These are phyloP conservation scores for Labeo catla DNA, from an alignment of 2,113 vertebrate genomes.

Conservation along the genomic window DNA sequence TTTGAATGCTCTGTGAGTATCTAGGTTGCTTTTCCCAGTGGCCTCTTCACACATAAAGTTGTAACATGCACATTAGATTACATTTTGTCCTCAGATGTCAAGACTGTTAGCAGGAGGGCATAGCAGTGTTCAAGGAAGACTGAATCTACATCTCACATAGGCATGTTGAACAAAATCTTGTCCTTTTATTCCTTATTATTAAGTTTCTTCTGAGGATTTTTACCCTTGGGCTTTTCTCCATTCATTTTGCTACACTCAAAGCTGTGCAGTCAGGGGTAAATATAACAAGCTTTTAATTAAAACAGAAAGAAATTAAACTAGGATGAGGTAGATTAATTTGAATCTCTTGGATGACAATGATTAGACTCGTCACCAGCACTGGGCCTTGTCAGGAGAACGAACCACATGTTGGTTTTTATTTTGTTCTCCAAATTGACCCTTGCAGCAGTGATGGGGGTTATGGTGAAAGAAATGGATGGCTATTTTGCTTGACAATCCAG, in stretches of 20 bases:
- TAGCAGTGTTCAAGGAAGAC: slow-evolving; percentile 47
- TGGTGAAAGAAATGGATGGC: slow-evolving; percentile 40
- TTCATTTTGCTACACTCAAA: slow-evolving; percentile 65
- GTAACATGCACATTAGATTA: background rate
- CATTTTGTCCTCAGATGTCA: slow-evolving; percentile 30
- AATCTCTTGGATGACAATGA: slow-evolving; percentile 65
- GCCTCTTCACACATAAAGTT: background rate
- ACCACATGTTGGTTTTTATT: slow-evolving; percentile 54
- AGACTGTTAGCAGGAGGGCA: background rate
- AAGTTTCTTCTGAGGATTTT: slow-evolving; percentile 63
- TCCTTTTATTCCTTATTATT: slow-evolving; percentile 62
- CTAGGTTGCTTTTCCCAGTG: background rate
- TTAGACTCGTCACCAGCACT: slow-evolving; percentile 48
- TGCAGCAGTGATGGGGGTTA: slow-evolving; percentile 44
- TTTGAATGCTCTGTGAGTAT: background rate
- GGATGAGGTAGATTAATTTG: slow-evolving; percentile 65
- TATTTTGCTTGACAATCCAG: slow-evolving; percentile 50
- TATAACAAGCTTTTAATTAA: slow-evolving; percentile 76
- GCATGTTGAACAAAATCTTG: slow-evolving; percentile 65
- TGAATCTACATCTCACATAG: slow-evolving; percentile 61
- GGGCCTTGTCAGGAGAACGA: slow-evolving; percentile 39
- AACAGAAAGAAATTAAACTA: slow-evolving; percentile 68
- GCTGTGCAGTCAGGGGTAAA: slow-evolving; percentile 70
- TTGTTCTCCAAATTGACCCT: slow-evolving; percentile 62
- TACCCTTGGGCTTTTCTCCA: slow-evolving; percentile 61